phyloP scores from a whole-genome alignment of 2,888 invertebrate species.

The Agriopis leucophaearia region DNA sequence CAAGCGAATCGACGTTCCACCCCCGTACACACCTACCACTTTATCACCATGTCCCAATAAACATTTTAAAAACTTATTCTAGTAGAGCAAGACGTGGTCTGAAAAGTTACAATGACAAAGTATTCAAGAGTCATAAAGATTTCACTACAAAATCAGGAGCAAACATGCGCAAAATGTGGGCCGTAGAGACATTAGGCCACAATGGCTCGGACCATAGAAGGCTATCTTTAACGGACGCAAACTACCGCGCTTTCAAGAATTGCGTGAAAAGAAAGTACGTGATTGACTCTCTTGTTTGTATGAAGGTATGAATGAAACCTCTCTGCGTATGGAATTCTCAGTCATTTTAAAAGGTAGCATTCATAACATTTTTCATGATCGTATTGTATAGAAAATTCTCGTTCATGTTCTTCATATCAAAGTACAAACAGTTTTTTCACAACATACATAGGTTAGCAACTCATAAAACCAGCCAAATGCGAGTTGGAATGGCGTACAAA shows the following conservation, averaged over 20 bases:
- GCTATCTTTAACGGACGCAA: constrained; percentile 30
- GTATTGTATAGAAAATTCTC: too few relatives aligned
- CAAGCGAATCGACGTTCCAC: constrained; percentile 57
- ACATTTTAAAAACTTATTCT: not conserved
- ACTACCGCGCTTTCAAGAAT: constrained; percentile 50
- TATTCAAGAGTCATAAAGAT: not conserved
- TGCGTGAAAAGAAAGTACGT: constrained; percentile 51
- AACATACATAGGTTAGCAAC: too few relatives aligned
- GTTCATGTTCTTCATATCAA: too few relatives aligned
- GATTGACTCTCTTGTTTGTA: constrained; percentile 41
- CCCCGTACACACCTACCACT: constrained; percentile 42
- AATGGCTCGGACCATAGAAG: constrained; percentile 23
- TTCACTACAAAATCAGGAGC: constrained; percentile 59
- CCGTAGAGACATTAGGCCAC: constrained; percentile 37
- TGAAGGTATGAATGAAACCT: constrained; percentile 49
- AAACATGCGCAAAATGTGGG: constrained; percentile 69
- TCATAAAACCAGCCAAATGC: too few relatives aligned
- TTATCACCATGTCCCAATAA: constrained; percentile 20
- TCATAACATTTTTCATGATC: not conserved
- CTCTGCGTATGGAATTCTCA: constrained; percentile 17
- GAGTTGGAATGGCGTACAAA: too few relatives aligned
- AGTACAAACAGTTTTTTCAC: too few relatives aligned
- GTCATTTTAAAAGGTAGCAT: not conserved
- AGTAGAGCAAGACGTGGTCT: not conserved
- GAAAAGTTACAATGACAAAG: constrained; percentile 8